Base-by-base conservation (phyloP, 2,113 vertebrate species). In the Patagioenas fasciata region DNA sequence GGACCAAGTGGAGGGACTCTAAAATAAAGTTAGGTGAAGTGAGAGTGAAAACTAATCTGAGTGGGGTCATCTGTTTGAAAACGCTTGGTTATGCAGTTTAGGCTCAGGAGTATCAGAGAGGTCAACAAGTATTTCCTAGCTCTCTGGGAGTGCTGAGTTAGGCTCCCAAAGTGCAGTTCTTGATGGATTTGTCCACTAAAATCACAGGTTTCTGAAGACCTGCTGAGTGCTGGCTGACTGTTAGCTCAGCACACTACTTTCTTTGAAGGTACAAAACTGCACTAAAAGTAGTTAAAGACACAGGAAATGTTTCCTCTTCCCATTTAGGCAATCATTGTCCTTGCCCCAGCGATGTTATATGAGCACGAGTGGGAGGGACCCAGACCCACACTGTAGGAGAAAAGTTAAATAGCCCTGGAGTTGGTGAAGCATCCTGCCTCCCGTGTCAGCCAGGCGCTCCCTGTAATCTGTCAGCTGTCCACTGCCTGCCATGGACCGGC, bases 291-390 rank as follows among this genome's bases (percentile, higher is more conserved):
- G 91, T 95, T 96, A 95, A 93, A 91, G 60, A 15, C 73, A 94
- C 95, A 97, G 96, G 96, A 97, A 96, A 89, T 85, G 62, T 95
- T 90, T 96, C 92, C 80, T 95, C 96, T 96, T 96, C 93, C 96
- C 94, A 96, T 93, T 96, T 82, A 95, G 92, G 92, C 83, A 69
- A n/a, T 70, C 92, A 86, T 75, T 75, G 91, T 82, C 80, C 73
- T 72, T 89, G 95, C 96, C 93, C 36, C 40, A 40, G 92, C 96
- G 92, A 94, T 89, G 96, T 93, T 95, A 97, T 91, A 92, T 26
- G 95, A 96, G 92, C 83, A 40, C 0, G 21, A 92, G 61, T 87
- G 70, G 78, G 88, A 85, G 83, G 83, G 70, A 87, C 53, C 4
- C 48, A 72, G 57, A 51, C 18, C 80, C 60, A 48, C 90, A 60